Evolutionary conservation across 2,888 invertebrate genomes (phyloP).

Genomic region (Apocheima hispidaria): DNA sequence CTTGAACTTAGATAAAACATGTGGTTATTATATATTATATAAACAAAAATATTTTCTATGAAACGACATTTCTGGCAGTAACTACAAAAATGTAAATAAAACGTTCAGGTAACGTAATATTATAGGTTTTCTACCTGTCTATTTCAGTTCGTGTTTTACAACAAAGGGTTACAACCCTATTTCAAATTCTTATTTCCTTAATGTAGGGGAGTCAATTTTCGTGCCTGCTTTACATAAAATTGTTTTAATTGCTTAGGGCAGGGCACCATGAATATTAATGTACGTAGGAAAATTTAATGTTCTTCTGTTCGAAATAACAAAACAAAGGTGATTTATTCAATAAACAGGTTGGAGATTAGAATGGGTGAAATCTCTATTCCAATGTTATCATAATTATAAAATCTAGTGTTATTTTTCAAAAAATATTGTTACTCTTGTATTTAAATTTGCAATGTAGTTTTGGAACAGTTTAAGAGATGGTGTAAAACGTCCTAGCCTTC

Average conservation of each 20-base stretch:
- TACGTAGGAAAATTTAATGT: conserved; percentile 33
- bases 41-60: too few relatives aligned
- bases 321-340: conserved; percentile 27
- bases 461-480: conserved; percentile 17
- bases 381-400: not conserved
- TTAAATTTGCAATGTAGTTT: conserved; percentile 6
- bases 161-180: conserved; percentile 28
- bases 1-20: too few relatives aligned
- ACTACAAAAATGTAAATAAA: not conserved
- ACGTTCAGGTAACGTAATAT: conserved; percentile 7
- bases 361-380: not conserved
- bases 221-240: conserved; percentile 40
- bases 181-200: conserved; percentile 35
- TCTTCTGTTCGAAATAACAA: conserved; percentile 28
- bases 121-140: conserved; percentile 9
- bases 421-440: not conserved
- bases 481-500: too few relatives aligned
- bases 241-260: conserved; percentile 43
- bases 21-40: too few relatives aligned
- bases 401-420: too few relatives aligned
- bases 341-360: conserved; percentile 19
- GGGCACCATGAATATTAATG: conserved; percentile 35
- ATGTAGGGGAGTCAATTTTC: conserved; percentile 28
- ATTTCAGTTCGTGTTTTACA: conserved; percentile 27
- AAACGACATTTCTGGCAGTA: not conserved